phyloP scores from a whole-genome alignment of 2,113 vertebrate species.

The Petromus typicus region DNA sequence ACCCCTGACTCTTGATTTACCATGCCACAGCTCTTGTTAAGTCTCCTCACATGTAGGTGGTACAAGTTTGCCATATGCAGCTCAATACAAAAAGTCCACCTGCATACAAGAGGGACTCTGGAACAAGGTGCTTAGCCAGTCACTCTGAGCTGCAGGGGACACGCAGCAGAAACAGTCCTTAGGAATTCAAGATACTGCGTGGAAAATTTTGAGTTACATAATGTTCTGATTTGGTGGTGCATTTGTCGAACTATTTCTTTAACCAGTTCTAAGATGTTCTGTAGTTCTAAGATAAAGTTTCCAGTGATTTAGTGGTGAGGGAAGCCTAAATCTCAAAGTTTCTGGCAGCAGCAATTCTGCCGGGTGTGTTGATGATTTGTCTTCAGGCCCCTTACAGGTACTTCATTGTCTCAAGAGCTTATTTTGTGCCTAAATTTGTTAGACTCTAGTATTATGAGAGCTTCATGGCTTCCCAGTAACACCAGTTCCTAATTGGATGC shows the following conservation, averaged over 20 bases:
- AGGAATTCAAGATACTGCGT: background rate
- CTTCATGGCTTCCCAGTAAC: background rate
- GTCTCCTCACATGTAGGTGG: background rate
- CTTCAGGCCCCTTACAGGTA: background rate
- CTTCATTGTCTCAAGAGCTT: background rate
- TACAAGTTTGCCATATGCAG: background rate
- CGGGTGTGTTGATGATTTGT: background rate
- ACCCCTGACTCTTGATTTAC: constrained; percentile 3
- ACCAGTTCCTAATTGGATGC: background rate
- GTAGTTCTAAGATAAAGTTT: background rate
- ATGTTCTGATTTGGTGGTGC: background rate
- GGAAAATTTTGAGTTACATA: background rate
- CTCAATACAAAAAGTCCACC: background rate
- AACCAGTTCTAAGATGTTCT: background rate
- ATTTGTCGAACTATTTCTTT: background rate
- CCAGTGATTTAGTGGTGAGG: background rate
- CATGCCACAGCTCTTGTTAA: background rate
- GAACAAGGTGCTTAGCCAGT: background rate
- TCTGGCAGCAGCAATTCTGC: background rate
- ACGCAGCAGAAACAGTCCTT: background rate
- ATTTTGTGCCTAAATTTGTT: background rate
- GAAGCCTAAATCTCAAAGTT: background rate
- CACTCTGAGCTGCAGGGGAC: background rate
- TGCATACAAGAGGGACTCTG: background rate
- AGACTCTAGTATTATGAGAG: background rate